Conservation (phyloP, 1,140 invertebrate species). For the Mercenaria mercenaria region DNA sequence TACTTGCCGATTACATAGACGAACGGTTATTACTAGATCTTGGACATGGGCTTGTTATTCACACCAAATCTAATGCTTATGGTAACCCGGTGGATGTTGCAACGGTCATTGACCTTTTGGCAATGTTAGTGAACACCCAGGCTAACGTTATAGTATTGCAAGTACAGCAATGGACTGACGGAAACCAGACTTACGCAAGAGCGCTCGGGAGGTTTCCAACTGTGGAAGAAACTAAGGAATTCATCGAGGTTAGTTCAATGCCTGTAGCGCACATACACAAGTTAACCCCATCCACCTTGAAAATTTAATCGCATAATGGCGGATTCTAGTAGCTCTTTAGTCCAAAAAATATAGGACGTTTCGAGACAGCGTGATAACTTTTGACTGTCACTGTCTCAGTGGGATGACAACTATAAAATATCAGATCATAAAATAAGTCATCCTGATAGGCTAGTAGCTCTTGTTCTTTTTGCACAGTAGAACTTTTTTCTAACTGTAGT, state of each 20-base stretch:
- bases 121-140: conserved; percentile 80
- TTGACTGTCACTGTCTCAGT: too few species aligned
- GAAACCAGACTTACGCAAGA: conserved; percentile 74
- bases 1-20: conserved; percentile 70
- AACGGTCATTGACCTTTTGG: conserved; percentile 83
- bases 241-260: conserved; percentile 79
- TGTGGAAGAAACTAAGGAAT: conserved; percentile 80
- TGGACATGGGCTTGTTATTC: conserved; percentile 78
- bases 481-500: too few species aligned
- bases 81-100: conserved; percentile 84
- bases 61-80: conserved; percentile 78
- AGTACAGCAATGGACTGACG: conserved; percentile 75
- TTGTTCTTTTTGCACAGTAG: too few species aligned
- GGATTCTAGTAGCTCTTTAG: too few species aligned
- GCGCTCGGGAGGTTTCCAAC: conserved; percentile 78
- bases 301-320: too few species aligned
- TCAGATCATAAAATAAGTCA: too few species aligned
- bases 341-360: too few species aligned
- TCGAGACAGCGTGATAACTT: too few species aligned
- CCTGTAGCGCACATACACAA: too few species aligned
- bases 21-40: conserved; percentile 77
- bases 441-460: too few species aligned
- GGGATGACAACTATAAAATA: too few species aligned
- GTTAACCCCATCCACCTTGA: too few species aligned
- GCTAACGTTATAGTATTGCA: conserved; percentile 72